phyloP scores from a whole-genome alignment of 2,113 vertebrate species.

The Caloenas nicobarica region DNA sequence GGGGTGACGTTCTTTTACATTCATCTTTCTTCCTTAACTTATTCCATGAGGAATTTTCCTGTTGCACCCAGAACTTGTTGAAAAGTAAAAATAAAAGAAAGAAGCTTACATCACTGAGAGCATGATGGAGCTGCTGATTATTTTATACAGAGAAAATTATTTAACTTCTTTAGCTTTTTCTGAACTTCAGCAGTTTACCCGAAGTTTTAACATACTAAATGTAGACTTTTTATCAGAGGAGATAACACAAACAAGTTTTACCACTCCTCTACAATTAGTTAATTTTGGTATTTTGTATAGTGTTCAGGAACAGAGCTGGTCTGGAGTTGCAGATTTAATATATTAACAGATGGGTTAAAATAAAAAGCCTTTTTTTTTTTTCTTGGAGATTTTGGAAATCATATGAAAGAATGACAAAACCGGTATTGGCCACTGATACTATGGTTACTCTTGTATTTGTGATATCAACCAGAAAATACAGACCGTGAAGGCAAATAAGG shows the following conservation, averaged over 20 bases:
- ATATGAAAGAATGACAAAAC: neutral
- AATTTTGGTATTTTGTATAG: too few relatives aligned
- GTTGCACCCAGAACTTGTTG: neutral
- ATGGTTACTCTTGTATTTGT: neutral
- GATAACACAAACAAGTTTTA: neutral
- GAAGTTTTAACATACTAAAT: neutral
- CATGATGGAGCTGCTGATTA: neutral
- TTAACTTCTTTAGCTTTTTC: neutral
- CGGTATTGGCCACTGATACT: neutral
- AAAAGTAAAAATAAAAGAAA: neutral
- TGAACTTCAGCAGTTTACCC: neutral
- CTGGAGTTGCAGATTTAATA: too few relatives aligned
- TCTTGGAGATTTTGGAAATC: too few relatives aligned
- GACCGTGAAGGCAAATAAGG: neutral
- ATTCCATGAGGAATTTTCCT: neutral
- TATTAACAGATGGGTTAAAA: too few relatives aligned
- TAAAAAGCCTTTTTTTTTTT: too few relatives aligned
- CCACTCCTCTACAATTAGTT: too few relatives aligned
- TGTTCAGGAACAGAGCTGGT: too few relatives aligned
- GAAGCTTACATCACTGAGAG: neutral
- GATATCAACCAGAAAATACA: neutral
- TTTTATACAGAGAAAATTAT: neutral
- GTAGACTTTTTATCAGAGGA: neutral
- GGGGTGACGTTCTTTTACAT: neutral
- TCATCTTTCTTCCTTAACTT: neutral